These are phyloP conservation scores for Rugalucina vietnamica DNA, from an alignment of 2,888 invertebrate species.

Conservation along the genomic window DNA sequence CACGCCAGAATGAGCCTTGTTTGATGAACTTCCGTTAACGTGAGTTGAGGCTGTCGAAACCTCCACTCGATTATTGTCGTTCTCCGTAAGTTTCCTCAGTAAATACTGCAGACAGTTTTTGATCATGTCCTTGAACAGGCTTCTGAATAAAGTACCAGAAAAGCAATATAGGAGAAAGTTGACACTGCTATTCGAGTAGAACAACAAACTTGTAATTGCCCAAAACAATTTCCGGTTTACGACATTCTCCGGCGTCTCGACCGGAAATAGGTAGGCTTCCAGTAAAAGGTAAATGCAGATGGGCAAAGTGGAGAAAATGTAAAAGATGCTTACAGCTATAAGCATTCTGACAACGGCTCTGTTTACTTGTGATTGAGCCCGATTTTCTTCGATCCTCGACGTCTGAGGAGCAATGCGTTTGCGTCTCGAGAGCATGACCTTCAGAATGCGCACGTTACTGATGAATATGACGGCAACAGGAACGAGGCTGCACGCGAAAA, in stretches of 20 bases:
- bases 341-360: background rate
- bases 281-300: background rate
- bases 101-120: background rate
- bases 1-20: too few relatives aligned
- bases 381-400: background rate
- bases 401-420: background rate
- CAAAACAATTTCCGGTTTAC: conserved; percentile 5
- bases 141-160: conserved; percentile 1
- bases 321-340: background rate
- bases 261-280: background rate
- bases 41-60: background rate
- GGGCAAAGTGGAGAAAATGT: background rate
- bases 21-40: too few relatives aligned
- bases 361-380: background rate
- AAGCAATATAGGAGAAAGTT: conserved; percentile 6
- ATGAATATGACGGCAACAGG: background rate
- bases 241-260: background rate
- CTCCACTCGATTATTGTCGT: background rate
- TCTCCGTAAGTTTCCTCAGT: background rate
- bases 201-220: background rate
- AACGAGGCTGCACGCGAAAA: background rate
- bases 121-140: background rate
- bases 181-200: background rate
- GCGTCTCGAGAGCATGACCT: background rate
- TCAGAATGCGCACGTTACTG: background rate